Conservation (phyloP, 2,797 vertebrate species). For the Pseudochirops corinnae region DNA sequence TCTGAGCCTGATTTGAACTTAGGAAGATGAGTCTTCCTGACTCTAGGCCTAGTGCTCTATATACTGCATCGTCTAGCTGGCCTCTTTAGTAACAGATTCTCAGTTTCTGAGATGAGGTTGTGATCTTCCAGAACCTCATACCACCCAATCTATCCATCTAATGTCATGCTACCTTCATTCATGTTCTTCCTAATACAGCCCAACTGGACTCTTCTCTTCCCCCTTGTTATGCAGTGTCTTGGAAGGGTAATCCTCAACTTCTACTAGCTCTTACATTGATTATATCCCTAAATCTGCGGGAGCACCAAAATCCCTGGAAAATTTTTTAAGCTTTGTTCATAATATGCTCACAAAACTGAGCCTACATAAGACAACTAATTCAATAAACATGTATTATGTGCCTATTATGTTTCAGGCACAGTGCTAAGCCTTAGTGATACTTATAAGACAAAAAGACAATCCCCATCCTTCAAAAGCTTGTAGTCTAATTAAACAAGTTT, state of each 20-base stretch:
- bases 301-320: background rate
- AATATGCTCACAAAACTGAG: background rate
- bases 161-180: background rate
- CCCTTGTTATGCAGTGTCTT: background rate
- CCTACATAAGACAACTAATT: background rate
- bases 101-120: background rate
- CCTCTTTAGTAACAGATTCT: background rate
- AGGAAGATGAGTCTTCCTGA: background rate
- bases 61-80: background rate
- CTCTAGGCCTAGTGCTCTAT: background rate
- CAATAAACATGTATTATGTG: background rate
- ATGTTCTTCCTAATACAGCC: background rate
- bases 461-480: background rate
- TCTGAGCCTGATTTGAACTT: background rate
- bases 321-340: background rate
- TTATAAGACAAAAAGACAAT: background rate
- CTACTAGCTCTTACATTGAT: background rate
- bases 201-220: fast-evolving
- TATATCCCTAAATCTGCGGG: background rate
- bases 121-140: background rate
- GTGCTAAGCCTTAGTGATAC: background rate
- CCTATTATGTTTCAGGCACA: background rate
- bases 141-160: background rate
- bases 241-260: background rate
- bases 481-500: background rate